phyloP scores from a whole-genome alignment of 2,888 invertebrate species.

The Matsumyia berberina region DNA sequence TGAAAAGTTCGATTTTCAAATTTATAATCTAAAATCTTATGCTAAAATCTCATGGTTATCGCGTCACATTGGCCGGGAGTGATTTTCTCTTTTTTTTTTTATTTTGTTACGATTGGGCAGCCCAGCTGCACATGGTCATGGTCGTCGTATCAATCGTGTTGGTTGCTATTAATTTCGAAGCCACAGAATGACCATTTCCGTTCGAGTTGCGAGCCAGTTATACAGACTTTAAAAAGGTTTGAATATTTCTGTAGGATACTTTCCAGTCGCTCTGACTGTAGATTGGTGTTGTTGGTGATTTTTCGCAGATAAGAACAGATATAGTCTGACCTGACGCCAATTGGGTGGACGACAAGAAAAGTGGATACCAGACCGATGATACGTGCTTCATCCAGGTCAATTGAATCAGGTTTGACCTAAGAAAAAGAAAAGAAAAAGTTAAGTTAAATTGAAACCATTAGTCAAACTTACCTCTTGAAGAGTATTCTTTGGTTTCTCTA shows the following conservation, averaged over 20 bases:
- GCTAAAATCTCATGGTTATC: slow-evolving; percentile 57
- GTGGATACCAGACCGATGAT: slow-evolving; percentile 94
- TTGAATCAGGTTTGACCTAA: slow-evolving; percentile 65
- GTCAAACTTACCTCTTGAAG: slow-evolving; percentile 28
- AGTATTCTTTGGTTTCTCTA: slow-evolving; percentile 44
- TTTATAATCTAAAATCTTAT: slow-evolving; percentile 30
- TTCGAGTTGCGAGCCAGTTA: slow-evolving; percentile 94
- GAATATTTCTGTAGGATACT: slow-evolving; percentile 91
- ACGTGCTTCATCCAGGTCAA: slow-evolving; percentile 86
- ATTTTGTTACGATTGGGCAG: slow-evolving; percentile 7
- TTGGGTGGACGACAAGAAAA: slow-evolving; percentile 94
- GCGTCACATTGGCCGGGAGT: slow-evolving; percentile 57
- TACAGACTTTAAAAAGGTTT: slow-evolving; percentile 91
- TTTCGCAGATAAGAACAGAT: slow-evolving; percentile 96
- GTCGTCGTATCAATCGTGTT: slow-evolving; percentile 28
- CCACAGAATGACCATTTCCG: slow-evolving; percentile 94
- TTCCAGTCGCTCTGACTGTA: slow-evolving; percentile 91
- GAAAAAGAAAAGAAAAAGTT: slow-evolving; percentile 23
- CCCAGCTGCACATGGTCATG: slow-evolving; percentile 18
- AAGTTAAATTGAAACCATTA: background rate
- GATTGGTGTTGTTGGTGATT: slow-evolving; percentile 87
- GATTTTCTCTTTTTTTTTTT: slow-evolving; percentile 5
- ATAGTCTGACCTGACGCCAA: slow-evolving; percentile 95
- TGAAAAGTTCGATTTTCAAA: slow-evolving; percentile 29
- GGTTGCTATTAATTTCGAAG: slow-evolving; percentile 74